Evolutionary conservation across 2,797 vertebrate genomes (phyloP).

Genomic region (Amniataba percoides): DNA sequence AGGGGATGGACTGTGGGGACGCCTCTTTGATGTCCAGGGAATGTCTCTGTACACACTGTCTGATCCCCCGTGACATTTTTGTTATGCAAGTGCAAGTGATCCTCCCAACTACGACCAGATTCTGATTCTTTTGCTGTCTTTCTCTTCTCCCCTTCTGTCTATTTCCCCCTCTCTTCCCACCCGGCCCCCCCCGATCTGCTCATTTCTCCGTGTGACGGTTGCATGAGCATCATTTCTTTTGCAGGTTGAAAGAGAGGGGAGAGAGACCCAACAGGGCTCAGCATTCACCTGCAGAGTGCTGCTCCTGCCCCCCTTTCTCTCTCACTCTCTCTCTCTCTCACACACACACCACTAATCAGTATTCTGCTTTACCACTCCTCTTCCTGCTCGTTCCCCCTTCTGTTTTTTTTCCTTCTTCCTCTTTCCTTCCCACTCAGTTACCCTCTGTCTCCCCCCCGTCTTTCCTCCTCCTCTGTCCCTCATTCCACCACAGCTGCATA

Average conservation of each 20-base stretch:
- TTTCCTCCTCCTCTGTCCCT: conserved; percentile 23
- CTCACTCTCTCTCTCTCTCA: conserved; percentile 24
- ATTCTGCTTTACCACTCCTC: conserved; percentile 76
- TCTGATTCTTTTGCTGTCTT: conserved; percentile 20
- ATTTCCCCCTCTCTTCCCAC: conserved; percentile 14
- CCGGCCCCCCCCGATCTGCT: conserved; percentile 6
- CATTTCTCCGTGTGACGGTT: conserved; percentile 22
- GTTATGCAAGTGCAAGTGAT: conserved; percentile 30
- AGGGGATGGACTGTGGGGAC: conserved; percentile 27
- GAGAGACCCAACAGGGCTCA: conserved; percentile 59
- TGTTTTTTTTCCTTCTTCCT: conserved; percentile 10
- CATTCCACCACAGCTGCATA: conserved; percentile 58
- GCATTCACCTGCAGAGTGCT: conserved; percentile 79
- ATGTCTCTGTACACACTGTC: conserved; percentile 33
- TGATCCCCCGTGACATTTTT: conserved; percentile 49
- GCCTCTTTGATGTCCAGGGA: conserved; percentile 55
- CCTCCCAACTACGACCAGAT: neutral
- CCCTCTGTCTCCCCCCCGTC: conserved; percentile 16
- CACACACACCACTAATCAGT: conserved; percentile 75
- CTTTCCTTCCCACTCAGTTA: conserved; percentile 26
- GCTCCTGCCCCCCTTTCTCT: conserved; percentile 27
- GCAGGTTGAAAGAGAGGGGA: conserved; percentile 36
- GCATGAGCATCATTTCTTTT: conserved; percentile 26
- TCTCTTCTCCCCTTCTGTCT: conserved; percentile 1
- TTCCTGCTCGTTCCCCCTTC: conserved; percentile 27